Percentiles rank a stretch among this genome's conserved stretches.
phyloP scores from a whole-genome alignment of 2,888 invertebrate genomes.

The Lycophotia porphyrea region DNA sequence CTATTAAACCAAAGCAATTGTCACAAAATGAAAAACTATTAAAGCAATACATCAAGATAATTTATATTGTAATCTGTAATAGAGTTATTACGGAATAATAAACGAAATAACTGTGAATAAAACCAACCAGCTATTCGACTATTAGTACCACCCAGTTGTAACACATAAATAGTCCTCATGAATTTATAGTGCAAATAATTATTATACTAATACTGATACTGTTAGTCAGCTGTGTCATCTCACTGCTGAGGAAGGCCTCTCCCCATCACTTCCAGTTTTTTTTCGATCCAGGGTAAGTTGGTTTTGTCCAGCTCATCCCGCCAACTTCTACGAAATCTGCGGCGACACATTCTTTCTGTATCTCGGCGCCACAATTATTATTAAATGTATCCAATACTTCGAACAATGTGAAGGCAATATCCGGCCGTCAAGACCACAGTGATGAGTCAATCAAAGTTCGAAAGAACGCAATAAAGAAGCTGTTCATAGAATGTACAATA shows the following conservation, averaged over 20 bases:
- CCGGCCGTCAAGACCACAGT: background rate
- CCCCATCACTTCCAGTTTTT: background rate
- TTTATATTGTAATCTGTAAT: slow-evolving; percentile 50
- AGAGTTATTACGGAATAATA: slow-evolving; percentile 34
- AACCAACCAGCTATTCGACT: slow-evolving; percentile 28
- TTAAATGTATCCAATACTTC: slow-evolving; percentile 1
- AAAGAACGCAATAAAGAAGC: slow-evolving; percentile 5
- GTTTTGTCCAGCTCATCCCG: background rate
- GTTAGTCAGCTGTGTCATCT: background rate
- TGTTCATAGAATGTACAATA: slow-evolving; percentile 29
- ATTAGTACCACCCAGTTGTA: slow-evolving; percentile 32
- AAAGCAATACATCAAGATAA: slow-evolving; percentile 50
- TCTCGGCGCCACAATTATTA: background rate
- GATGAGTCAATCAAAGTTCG: slow-evolving; percentile 24
- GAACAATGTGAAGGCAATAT: slow-evolving; percentile 36
- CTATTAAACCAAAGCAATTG: slow-evolving; percentile 45
- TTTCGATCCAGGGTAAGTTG: background rate
- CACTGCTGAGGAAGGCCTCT: background rate
- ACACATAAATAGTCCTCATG: slow-evolving; percentile 20
- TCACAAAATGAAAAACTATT: slow-evolving; percentile 41
- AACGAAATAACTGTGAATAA: slow-evolving; percentile 33
- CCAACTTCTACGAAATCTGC: background rate
- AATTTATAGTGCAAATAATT: slow-evolving; percentile 28
- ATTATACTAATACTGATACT: background rate
- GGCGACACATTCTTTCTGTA: background rate